Conservation (phyloP, 2,113 vertebrate species). For the Hippocampus abdominalis region DNA sequence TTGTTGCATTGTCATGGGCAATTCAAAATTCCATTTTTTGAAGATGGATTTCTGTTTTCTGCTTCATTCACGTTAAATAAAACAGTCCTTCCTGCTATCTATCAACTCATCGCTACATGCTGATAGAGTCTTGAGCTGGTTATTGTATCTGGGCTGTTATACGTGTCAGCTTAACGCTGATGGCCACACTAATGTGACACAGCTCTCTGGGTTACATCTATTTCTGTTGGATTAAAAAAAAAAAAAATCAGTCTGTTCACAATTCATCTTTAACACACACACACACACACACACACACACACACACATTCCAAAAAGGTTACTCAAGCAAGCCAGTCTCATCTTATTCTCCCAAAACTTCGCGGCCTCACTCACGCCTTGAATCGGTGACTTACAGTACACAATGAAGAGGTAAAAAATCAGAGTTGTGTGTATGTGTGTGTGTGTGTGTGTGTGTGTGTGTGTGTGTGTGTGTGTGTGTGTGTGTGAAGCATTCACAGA, state of each 20-base stretch:
- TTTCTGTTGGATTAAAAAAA: slow-evolving; percentile 22
- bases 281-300: not conserved
- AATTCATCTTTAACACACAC: slow-evolving; percentile 7
- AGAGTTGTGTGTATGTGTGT: slow-evolving; percentile 26
- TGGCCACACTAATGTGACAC: slow-evolving; percentile 49
- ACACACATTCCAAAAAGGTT: slow-evolving; percentile 28
- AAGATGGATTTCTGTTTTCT: not conserved
- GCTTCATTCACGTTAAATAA: slow-evolving; percentile 8
- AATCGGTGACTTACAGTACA: slow-evolving; percentile 48
- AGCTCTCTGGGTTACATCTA: slow-evolving; percentile 46
- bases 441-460: no score
- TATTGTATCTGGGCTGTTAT: slow-evolving; percentile 37
- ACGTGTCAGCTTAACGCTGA: slow-evolving; percentile 56
- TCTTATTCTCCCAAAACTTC: not conserved
- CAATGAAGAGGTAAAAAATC: slow-evolving; percentile 59
- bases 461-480: not conserved
- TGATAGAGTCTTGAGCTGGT: slow-evolving; percentile 35
- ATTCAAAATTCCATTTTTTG: no score
- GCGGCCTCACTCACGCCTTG: slow-evolving; percentile 22
- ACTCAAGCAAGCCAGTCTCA: slow-evolving; percentile 31
- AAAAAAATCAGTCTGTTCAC: slow-evolving; percentile 4
- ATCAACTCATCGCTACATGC: slow-evolving; percentile 11
- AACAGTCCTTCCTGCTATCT: slow-evolving; percentile 15
- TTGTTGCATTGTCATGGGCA: no score
- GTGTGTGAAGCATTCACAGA: slow-evolving; percentile 59